These are phyloP conservation scores for Fissipunctia ypsillon DNA, from an alignment of 2,888 invertebrate species.

Conservation along the genomic window DNA sequence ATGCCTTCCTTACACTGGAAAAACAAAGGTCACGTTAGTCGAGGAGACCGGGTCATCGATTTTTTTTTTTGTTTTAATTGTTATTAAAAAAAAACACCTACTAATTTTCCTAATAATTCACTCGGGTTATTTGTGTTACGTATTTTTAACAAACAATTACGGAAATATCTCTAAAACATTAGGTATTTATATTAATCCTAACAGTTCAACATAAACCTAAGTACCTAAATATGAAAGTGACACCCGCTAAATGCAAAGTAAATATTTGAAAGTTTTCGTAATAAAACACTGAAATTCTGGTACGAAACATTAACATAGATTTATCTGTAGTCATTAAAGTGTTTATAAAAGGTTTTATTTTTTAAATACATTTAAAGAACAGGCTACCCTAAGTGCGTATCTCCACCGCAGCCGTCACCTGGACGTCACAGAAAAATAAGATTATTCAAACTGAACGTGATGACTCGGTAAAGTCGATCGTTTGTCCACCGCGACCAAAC, in stretches of 20 bases:
- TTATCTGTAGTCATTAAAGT: constrained; percentile 15
- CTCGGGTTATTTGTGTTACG: not conserved
- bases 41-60: constrained; percentile 9
- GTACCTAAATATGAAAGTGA: not conserved
- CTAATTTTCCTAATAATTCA: no score
- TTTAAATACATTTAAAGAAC: constrained; percentile 3
- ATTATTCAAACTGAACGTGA: not conserved
- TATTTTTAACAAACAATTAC: not conserved
- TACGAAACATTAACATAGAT: constrained; percentile 1
- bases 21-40: constrained; percentile 45
- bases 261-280: not conserved
- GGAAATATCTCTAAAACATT: no score
- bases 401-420: no score
- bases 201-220: not conserved
- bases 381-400: not conserved
- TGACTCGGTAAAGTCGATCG: not conserved
- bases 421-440: not conserved
- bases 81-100: not conserved
- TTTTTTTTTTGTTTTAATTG: not conserved
- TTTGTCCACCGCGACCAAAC: not conserved
- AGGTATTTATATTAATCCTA: not conserved
- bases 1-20: constrained; percentile 19
- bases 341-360: constrained; percentile 21
- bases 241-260: not conserved
- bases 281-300: not conserved